Conservation (phyloP, 1,140 invertebrate species). For the Drosophila aff. region DNA sequence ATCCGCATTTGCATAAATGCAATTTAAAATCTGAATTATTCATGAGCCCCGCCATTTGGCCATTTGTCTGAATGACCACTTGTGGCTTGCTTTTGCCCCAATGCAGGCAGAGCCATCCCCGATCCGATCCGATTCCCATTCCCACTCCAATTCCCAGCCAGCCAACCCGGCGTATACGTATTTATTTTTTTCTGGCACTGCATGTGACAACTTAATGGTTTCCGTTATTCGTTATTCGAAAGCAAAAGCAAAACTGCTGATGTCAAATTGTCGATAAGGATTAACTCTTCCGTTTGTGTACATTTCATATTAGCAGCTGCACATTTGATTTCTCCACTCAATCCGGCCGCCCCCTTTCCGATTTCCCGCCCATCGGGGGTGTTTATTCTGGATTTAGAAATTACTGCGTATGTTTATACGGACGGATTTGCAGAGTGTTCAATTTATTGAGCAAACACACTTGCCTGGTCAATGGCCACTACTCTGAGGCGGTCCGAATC, state of each 20-base stretch:
- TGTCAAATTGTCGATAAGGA: constrained; percentile 82
- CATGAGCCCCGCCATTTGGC: constrained; percentile 80
- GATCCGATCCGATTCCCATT: constrained; percentile 15
- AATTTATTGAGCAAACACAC: constrained; percentile 74
- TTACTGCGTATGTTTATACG: constrained; percentile 36
- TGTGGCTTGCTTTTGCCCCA: constrained; percentile 74
- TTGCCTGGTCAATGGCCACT: constrained; percentile 29
- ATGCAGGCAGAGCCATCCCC: constrained; percentile 6
- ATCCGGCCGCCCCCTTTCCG: background rate
- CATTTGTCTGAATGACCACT: constrained; percentile 84
- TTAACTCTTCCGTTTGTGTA: constrained; percentile 80
- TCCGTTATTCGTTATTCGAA: constrained; percentile 78
- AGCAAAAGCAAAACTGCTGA: constrained; percentile 81
- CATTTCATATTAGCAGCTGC: constrained; percentile 77
- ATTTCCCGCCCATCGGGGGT: constrained; percentile 12
- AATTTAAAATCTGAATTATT: constrained; percentile 84
- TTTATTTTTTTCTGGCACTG: constrained; percentile 52
- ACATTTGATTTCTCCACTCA: constrained; percentile 67
- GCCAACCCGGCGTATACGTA: constrained; percentile 37
- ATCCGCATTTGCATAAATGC: constrained; percentile 83
- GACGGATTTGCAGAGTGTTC: constrained; percentile 32
- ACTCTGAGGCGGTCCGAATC: constrained; percentile 22
- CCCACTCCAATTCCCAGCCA: background rate
- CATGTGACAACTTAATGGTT: constrained; percentile 82
- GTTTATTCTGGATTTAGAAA: constrained; percentile 75